These are phyloP conservation scores for Dendroctonus valens DNA, from an alignment of 1,140 invertebrate genomes.

Conservation along the genomic window DNA sequence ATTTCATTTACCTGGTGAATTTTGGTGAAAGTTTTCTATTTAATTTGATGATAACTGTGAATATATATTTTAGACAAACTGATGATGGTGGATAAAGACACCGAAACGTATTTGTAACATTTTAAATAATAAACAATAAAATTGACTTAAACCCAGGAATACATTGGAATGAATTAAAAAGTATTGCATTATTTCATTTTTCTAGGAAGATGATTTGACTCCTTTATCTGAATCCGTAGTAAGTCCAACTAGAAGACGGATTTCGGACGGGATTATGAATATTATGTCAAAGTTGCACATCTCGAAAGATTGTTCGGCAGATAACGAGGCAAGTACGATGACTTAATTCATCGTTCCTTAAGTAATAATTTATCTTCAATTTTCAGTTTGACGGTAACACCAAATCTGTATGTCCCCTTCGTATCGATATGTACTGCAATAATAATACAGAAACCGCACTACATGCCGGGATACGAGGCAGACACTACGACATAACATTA, in stretches of 20 bases:
- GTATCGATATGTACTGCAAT: conserved; percentile 75
- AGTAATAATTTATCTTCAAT: background rate
- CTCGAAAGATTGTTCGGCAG: conserved; percentile 50
- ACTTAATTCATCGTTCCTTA: too few species aligned
- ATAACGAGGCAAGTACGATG: conserved; percentile 41
- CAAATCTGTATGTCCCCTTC: conserved; percentile 66
- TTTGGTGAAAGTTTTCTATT: too few species aligned
- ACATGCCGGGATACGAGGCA: conserved; percentile 74
- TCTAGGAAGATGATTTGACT: conserved; percentile 47
- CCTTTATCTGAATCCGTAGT: conserved; percentile 50
- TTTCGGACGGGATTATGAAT: conserved; percentile 84
- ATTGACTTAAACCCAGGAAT: too few species aligned
- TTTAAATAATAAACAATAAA: too few species aligned
- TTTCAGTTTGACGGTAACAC: conserved; percentile 50
- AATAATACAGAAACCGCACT: conserved; percentile 73
- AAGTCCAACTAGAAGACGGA: conserved; percentile 68
- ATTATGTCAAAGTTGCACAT: conserved; percentile 81
- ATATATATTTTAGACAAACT: too few species aligned
- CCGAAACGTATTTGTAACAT: too few species aligned
- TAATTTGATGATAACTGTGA: too few species aligned
- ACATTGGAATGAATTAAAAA: too few species aligned
- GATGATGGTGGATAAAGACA: too few species aligned
- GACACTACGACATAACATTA: conserved; percentile 71
- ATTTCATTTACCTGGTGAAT: too few species aligned
- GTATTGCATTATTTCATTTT: background rate